Base-by-base conservation (phyloP, 2,113 vertebrate genomes). In the Caretta caretta region DNA sequence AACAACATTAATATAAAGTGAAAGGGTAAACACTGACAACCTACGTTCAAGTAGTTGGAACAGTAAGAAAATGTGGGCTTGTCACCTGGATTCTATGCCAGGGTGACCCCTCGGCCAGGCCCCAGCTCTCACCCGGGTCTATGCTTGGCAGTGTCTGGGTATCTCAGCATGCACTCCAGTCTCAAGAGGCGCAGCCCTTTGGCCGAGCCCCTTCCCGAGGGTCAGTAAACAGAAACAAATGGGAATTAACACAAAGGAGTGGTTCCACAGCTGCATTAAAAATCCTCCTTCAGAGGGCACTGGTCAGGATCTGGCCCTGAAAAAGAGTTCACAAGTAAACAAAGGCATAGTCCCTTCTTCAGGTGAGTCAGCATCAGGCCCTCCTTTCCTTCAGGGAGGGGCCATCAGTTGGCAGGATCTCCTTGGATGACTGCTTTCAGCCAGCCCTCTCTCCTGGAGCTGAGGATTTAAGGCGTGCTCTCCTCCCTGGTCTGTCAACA, bases 11-110 rank as follows among this genome's bases (percentile, higher is more conserved):
- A 65, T 5, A 6, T 10, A 46, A 88, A 6, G 10, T 50, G 6
- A 92, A 90, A 94, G n/a, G 27, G 9, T 88, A 92, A 88, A 93
- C 46, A 57, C 7, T 92, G 50, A 7, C 94, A 92, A 92, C 1
- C 12, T 50, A 1, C 50, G 35, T 14, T 79, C 27, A 54, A 5
- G 24, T 80, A 80, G 42, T 25, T 78, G 46, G 96, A 46, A 83
- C 90, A 93, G 10, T 48, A 88, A 87, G 80, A 35, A 83, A 25
- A 51, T 75, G 56, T 80, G 11, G 90, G 51, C 65, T 38, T 72
- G 65, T 72, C n/a, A 20, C n/a, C 22, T 22, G 17, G 16, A 38
- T 38, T 72, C 65, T 72, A 72, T 72, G n/a, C 35, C 65, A 38
- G 19, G 19, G 20, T 72, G 19, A 20, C 5, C 19, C 19, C n/a